Conservation (phyloP, 1,140 invertebrate species). For the Charaxes varanes region DNA sequence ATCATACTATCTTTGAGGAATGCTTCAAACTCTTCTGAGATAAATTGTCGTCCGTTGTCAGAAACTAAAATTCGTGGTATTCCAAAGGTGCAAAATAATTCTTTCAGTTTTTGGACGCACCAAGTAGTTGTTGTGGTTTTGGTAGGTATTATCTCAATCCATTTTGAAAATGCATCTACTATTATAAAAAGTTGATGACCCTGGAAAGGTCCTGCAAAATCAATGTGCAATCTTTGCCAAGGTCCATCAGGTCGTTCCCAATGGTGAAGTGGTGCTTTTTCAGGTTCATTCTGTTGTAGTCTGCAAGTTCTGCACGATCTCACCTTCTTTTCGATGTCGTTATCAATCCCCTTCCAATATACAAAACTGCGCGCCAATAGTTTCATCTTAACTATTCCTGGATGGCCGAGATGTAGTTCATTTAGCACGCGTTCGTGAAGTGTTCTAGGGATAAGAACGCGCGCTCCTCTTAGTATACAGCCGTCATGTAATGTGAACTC, state of each 20-base stretch:
- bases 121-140: constrained; percentile 7
- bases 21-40: constrained; percentile 37
- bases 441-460: constrained; percentile 2
- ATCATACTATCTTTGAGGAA: no score
- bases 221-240: constrained; percentile 13
- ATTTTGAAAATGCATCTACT: constrained; percentile 17
- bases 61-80: constrained; percentile 43
- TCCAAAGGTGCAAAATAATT: constrained; percentile 34
- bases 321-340: constrained; percentile 6
- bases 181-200: constrained; percentile 17
- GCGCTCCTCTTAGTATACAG: constrained; percentile 8
- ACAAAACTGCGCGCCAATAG: constrained; percentile 14
- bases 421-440: constrained; percentile 3
- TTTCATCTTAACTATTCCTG: constrained; percentile 16
- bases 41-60: constrained; percentile 53
- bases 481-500: no score
- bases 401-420: constrained; percentile 10
- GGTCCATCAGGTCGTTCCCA: constrained; percentile 12
- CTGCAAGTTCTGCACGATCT: background rate
- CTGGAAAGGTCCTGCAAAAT: constrained; percentile 20
- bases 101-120: constrained; percentile 7
- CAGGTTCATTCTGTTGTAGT: constrained; percentile 4
- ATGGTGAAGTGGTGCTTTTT: no score
- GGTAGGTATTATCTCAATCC: constrained; percentile 13
- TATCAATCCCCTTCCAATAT: constrained; percentile 8